Evolutionary conservation across 2,888 invertebrate genomes (phyloP).

Genomic region (Lapara coniferarum): DNA sequence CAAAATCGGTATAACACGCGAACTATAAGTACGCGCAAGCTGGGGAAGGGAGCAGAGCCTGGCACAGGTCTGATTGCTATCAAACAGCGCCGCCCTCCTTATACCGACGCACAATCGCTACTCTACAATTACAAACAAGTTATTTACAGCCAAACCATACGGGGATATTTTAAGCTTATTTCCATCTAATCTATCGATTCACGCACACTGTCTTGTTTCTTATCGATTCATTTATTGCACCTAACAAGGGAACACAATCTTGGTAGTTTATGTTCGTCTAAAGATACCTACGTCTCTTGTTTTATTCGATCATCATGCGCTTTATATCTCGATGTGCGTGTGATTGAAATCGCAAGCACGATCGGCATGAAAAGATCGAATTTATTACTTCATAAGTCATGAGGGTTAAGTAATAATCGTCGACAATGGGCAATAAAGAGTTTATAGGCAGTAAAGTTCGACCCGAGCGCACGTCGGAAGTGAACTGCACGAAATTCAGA

Average conservation of each 20-base stretch:
- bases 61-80: conserved; percentile 61
- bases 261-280: neutral
- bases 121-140: conserved; percentile 67
- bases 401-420: conserved; percentile 82
- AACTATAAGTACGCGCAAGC: conserved; percentile 48
- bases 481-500: conserved; percentile 62
- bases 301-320: conserved; percentile 31
- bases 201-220: conserved; percentile 51
- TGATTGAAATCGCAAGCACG: conserved; percentile 57
- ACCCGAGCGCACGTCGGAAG: conserved; percentile 71
- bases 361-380: conserved; percentile 73
- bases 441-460: conserved; percentile 82
- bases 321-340: conserved; percentile 51
- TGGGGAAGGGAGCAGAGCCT: conserved; percentile 43
- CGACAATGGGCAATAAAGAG: conserved; percentile 82
- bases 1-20: conserved; percentile 36
- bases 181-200: conserved; percentile 61
- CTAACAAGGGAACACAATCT: neutral
- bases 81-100: conserved; percentile 55
- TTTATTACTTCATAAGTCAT: conserved; percentile 83
- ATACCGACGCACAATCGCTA: conserved; percentile 58
- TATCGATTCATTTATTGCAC: neutral
- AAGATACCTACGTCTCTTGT: conserved; percentile 27
- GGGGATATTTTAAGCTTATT: conserved; percentile 65
- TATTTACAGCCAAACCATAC: conserved; percentile 64